Evolutionary conservation across 1,140 invertebrate species (phyloP).

Genomic region (Drosophila arawakana): DNA sequence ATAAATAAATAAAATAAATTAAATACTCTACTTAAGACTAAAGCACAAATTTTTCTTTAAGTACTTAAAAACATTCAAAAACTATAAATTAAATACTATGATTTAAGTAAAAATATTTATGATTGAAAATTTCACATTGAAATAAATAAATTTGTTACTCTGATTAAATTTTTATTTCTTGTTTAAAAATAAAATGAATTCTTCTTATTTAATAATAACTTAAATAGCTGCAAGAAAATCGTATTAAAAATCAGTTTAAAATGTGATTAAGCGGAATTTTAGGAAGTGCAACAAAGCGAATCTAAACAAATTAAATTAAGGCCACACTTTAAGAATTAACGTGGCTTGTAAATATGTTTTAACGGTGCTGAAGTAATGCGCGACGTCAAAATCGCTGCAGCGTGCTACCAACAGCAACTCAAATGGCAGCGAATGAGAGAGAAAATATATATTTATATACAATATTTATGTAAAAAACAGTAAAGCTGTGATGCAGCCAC

Average conservation of each 20-base stretch:
- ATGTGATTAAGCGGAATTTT: conserved; percentile 20
- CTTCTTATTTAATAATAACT: too few species aligned
- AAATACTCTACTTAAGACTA: too few species aligned
- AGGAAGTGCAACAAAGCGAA: conserved; percentile 60
- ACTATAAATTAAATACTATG: too few species aligned
- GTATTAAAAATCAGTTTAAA: neutral
- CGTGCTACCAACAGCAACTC: conserved; percentile 55
- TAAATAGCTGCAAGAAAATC: too few species aligned
- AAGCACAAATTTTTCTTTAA: too few species aligned
- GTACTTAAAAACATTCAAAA: too few species aligned
- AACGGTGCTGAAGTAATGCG: conserved; percentile 82
- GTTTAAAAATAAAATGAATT: too few species aligned
- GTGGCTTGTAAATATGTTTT: conserved; percentile 80
- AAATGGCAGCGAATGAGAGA: conserved; percentile 9
- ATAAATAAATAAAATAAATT: too few species aligned
- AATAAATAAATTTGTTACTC: too few species aligned
- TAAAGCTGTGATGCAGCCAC: conserved; percentile 64
- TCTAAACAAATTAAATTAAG: conserved; percentile 80
- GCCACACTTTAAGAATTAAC: conserved; percentile 82
- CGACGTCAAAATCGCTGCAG: conserved; percentile 72
- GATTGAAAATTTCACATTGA: too few species aligned
- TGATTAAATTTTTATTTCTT: too few species aligned
- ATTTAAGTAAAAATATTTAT: too few species aligned
- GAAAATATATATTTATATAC: conserved; percentile 9
- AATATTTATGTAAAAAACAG: conserved; percentile 53